phyloP scores from a whole-genome alignment of 2,113 vertebrate genomes.

The Myanophis thanlyinensis region DNA sequence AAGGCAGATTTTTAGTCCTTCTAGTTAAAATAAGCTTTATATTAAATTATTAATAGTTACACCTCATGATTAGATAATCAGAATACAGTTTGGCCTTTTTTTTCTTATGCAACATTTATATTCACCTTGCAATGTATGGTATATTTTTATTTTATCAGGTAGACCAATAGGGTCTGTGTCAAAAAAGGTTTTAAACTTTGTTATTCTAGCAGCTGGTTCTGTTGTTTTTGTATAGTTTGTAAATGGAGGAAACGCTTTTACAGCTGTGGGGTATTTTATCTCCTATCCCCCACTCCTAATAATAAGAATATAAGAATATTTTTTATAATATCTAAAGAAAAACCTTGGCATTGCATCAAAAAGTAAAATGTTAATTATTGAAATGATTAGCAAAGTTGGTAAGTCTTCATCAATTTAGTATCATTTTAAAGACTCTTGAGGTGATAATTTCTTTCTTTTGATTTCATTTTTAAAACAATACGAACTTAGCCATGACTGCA shows the following conservation, averaged over 20 bases:
- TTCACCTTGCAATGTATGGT: constrained; percentile 62
- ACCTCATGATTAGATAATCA: constrained; percentile 13
- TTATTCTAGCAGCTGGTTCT: constrained; percentile 71
- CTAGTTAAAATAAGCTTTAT: neutral
- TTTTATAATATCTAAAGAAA: constrained; percentile 56
- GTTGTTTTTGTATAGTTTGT: constrained; percentile 64
- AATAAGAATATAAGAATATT: constrained; percentile 59
- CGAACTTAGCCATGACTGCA: neutral
- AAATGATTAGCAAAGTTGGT: neutral
- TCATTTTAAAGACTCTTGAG: neutral
- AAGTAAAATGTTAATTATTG: constrained; percentile 34
- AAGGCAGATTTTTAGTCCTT: neutral
- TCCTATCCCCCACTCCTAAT: constrained; percentile 61
- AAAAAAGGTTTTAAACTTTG: constrained; percentile 66
- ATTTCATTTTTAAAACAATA: neutral
- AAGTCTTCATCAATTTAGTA: neutral
- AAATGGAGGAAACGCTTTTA: constrained; percentile 69
- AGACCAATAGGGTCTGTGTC: constrained; percentile 51
- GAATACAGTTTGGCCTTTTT: constrained; percentile 26
- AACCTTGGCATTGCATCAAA: constrained; percentile 50
- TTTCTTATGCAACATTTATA: constrained; percentile 41
- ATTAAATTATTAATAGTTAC: constrained; percentile 39
- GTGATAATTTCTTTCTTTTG: neutral
- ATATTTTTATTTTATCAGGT: constrained; percentile 67
- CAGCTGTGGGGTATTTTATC: constrained; percentile 78